These are phyloP conservation scores for Pristis pectinata DNA, from an alignment of 2,797 vertebrate species.

Conservation along the genomic window DNA sequence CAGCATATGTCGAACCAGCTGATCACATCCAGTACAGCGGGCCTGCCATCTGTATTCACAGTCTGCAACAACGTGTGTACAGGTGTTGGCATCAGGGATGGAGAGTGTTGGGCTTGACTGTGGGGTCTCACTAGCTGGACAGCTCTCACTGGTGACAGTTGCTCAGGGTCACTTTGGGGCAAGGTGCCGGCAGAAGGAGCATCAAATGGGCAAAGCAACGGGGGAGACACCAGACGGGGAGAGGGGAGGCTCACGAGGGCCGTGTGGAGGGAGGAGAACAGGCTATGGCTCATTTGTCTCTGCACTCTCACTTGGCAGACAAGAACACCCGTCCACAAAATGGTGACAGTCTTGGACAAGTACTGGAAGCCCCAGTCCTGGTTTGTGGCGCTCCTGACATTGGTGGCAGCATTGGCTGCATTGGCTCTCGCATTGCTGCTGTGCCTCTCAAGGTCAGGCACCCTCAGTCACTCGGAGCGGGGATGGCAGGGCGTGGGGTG, in stretches of 20 bases:
- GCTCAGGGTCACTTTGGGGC: no score
- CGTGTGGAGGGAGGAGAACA: not conserved
- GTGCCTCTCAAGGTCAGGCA: not conserved
- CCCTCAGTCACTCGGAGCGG: not conserved
- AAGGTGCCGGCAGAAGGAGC: not conserved
- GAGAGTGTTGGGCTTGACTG: no score
- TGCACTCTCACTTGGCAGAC: constrained; percentile 46
- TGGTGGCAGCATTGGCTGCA: not conserved
- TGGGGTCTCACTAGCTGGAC: no score
- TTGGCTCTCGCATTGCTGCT: not conserved
- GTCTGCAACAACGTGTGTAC: no score
- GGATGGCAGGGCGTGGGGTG: not conserved
- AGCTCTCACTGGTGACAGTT: no score
- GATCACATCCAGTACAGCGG: not conserved
- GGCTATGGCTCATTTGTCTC: not conserved
- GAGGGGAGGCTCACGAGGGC: not conserved
- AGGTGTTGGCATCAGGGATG: no score
- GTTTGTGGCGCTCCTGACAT: constrained; percentile 60
- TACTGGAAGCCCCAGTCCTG: constrained; percentile 58
- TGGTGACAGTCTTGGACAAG: constrained; percentile 40
- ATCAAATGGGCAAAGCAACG: not conserved
- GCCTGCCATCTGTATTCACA: not conserved
- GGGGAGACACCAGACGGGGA: not conserved
- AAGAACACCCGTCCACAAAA: constrained; percentile 39
- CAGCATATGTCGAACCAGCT: not conserved